Conservation (phyloP, 1,140 invertebrate species). For the Drosophila lowei region DNA sequence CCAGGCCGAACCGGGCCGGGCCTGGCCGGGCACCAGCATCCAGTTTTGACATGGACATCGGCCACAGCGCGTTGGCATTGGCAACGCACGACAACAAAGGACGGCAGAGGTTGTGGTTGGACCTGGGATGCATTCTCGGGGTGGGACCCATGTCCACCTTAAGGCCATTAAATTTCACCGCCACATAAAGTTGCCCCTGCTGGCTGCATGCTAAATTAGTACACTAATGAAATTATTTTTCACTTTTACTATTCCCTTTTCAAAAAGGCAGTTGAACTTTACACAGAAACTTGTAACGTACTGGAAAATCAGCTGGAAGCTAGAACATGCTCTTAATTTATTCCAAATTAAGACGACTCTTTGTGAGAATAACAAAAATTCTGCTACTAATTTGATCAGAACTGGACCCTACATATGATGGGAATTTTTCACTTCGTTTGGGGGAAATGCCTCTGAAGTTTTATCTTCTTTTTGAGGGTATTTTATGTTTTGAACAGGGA, state of each 20-base stretch:
- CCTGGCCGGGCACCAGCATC: conserved; percentile 7
- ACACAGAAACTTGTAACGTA: neutral
- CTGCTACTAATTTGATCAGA: too few species aligned
- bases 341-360: neutral
- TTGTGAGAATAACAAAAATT: too few species aligned
- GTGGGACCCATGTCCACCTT: neutral
- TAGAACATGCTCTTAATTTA: neutral
- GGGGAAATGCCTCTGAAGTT: too few species aligned
- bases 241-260: neutral
- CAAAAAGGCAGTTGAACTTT: neutral
- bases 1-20: neutral
- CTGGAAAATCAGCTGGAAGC: neutral
- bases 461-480: neutral
- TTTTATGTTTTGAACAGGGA: too few species aligned
- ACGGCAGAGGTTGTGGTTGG: neutral
- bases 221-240: conserved; percentile 19
- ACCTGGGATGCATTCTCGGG: neutral
- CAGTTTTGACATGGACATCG: conserved; percentile 15
- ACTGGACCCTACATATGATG: too few species aligned
- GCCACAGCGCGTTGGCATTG: conserved; percentile 21
- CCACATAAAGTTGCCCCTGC: conserved; percentile 9
- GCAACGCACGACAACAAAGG: conserved; percentile 33
- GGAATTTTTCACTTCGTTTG: neutral
- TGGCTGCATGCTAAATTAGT: conserved; percentile 17
- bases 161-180: conserved; percentile 22